phyloP scores from a whole-genome alignment of 2,888 invertebrate genomes.

The Gisinianus flammeolus region DNA sequence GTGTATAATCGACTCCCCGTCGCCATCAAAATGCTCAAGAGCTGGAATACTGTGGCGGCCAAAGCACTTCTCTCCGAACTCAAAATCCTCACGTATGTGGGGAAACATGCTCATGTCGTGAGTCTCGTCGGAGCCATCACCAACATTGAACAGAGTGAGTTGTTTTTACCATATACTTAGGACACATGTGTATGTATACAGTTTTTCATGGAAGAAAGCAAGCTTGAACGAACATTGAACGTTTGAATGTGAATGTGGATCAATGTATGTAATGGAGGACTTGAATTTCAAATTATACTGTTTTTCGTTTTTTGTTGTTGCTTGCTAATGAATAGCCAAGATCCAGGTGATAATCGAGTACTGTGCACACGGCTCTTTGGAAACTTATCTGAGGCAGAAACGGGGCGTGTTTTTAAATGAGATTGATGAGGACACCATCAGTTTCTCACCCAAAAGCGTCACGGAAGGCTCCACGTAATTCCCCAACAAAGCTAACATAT shows the following conservation, averaged over 20 bases:
- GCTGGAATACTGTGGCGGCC: not conserved
- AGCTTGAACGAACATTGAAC: too few relatives aligned
- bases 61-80: slow-evolving; percentile 12
- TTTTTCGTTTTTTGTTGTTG: too few relatives aligned
- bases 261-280: too few relatives aligned
- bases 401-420: slow-evolving; percentile 9
- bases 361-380: slow-evolving; percentile 16
- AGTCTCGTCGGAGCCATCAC: slow-evolving; percentile 25
- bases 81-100: slow-evolving; percentile 18
- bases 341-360: slow-evolving; percentile 26
- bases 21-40: slow-evolving; percentile 16
- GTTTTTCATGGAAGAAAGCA: too few relatives aligned
- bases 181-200: not conserved
- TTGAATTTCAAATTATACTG: too few relatives aligned
- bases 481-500: too few relatives aligned
- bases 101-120: slow-evolving; percentile 24
- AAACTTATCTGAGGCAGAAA: slow-evolving; percentile 13
- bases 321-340: slow-evolving; percentile 11
- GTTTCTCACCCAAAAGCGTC: not conserved
- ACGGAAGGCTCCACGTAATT: not conserved
- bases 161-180: too few relatives aligned
- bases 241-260: not conserved
- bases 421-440: not conserved
- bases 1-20: not conserved
- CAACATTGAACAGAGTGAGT: slow-evolving; percentile 17